A percentile compares a stretch with the other conserved stretches of the same genome.
phyloP scores from a whole-genome alignment of 2,888 invertebrate genomes.

The Tenthredo notha region DNA sequence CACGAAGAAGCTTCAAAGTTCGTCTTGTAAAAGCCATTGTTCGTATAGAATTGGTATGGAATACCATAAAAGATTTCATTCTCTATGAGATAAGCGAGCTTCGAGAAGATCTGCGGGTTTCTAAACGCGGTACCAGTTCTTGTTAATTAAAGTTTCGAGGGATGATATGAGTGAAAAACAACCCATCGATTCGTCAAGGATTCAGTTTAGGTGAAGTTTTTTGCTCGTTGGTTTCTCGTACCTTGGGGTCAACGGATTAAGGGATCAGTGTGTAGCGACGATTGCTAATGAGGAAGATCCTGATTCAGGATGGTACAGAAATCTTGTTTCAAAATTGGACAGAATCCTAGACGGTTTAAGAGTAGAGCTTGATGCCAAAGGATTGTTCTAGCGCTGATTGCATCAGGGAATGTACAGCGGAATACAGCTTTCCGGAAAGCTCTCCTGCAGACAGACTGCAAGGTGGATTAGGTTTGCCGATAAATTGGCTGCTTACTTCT shows the following conservation, averaged over 20 bases:
- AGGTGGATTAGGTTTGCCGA: slow-evolving; percentile 50
- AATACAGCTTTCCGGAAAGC: slow-evolving; percentile 12
- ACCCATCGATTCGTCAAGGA: not conserved
- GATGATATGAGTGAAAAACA: not conserved
- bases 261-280: slow-evolving; percentile 11
- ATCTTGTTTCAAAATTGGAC: slow-evolving; percentile 2
- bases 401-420: slow-evolving; percentile 29
- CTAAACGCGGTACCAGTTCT: not conserved
- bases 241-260: slow-evolving; percentile 3
- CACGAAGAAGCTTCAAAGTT: slow-evolving; percentile 12
- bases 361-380: slow-evolving; percentile 59
- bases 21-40: not conserved
- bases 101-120: not conserved
- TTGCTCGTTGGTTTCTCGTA: not conserved
- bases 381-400: slow-evolving; percentile 51
- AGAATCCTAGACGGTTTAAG: slow-evolving; percentile 36
- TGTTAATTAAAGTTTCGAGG: not conserved
- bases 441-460: slow-evolving; percentile 23
- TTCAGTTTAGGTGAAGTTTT: not conserved
- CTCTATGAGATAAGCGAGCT: not conserved
- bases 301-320: slow-evolving; percentile 6
- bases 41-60: slow-evolving; percentile 13
- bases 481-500: slow-evolving; percentile 44
- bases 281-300: slow-evolving; percentile 40
- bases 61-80: slow-evolving; percentile 36